Percentiles rank a stretch among this genome's conserved stretches.
phyloP scores from a whole-genome alignment of 2,113 vertebrate species.

The Ceyx margarethae region DNA sequence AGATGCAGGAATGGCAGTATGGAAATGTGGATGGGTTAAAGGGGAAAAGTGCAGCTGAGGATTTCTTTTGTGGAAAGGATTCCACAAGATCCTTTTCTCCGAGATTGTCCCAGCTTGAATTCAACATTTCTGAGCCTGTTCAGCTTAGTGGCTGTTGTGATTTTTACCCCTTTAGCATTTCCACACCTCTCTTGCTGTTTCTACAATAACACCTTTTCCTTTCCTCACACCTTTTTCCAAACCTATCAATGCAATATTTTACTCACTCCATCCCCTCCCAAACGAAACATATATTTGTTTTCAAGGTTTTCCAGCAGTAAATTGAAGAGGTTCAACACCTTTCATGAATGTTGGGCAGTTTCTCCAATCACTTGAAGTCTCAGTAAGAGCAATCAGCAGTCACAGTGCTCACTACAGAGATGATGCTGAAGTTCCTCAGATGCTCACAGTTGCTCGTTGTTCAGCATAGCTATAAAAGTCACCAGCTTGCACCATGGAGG shows the following conservation, averaged over 20 bases:
- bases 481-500: not conserved
- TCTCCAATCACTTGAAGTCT: constrained; percentile 67
- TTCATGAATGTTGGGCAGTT: constrained; percentile 44
- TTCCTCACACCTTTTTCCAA: constrained; percentile 42
- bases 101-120: not conserved
- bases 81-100: not conserved
- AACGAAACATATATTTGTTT: constrained; percentile 69
- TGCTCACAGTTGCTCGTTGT: not conserved
- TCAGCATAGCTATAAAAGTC: not conserved
- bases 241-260: not conserved
- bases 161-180: constrained; percentile 17
- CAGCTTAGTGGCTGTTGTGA: not conserved
- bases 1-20: not conserved
- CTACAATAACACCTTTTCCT: constrained; percentile 14
- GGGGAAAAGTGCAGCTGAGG: not conserved
- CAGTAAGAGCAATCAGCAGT: constrained; percentile 69
- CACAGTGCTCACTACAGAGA: constrained; percentile 46
- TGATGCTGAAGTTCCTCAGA: constrained; percentile 34
- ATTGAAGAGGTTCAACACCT: constrained; percentile 61
- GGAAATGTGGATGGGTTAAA: not conserved
- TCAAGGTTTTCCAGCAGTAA: constrained; percentile 61
- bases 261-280: not conserved
- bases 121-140: not conserved
- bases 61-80: not conserved
- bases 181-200: not conserved